Percentiles rank a stretch among this genome's conserved stretches.
These are phyloP conservation scores for Notamacropus eugenii DNA, from an alignment of 2,797 vertebrate genomes.

Conservation along the genomic window DNA sequence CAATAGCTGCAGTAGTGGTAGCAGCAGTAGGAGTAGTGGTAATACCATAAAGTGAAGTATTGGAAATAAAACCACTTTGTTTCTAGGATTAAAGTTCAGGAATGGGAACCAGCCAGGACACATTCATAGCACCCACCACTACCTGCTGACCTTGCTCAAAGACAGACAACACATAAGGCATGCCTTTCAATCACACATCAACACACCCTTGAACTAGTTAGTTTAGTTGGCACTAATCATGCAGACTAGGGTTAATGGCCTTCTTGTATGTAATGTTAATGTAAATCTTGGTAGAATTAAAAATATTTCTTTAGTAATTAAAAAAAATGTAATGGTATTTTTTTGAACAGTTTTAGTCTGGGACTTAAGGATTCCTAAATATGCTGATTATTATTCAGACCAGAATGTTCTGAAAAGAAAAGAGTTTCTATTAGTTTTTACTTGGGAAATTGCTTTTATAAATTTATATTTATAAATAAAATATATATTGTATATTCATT, in stretches of 20 bases:
- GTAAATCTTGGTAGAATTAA: neutral
- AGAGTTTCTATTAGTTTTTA: slow-evolving; percentile 27
- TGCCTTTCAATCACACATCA: neutral
- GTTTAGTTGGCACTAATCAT: neutral
- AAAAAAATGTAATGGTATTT: neutral
- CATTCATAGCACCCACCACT: neutral
- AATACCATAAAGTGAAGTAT: neutral
- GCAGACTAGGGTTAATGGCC: too few species aligned
- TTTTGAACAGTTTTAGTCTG: neutral
- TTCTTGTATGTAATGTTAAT: neutral
- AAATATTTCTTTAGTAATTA: slow-evolving; percentile 3
- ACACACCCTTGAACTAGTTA: neutral
- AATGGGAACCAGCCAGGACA: neutral
- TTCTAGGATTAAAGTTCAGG: neutral
- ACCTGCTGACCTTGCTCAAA: neutral
- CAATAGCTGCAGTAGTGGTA: neutral
- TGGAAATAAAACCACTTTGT: neutral
- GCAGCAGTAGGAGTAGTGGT: neutral
- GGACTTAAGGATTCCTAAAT: slow-evolving; percentile 4
- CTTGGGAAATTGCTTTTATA: slow-evolving; percentile 30
- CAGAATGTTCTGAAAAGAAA: slow-evolving; percentile 4
- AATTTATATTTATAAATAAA: neutral
- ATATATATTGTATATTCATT: slow-evolving; percentile 30
- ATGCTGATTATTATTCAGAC: slow-evolving; percentile 8
- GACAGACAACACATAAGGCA: too few species aligned